A percentile compares a stretch with the other conserved stretches of the same genome.
phyloP scores from a whole-genome alignment of 2,888 invertebrate genomes.

The Stictocephala bisonia region DNA sequence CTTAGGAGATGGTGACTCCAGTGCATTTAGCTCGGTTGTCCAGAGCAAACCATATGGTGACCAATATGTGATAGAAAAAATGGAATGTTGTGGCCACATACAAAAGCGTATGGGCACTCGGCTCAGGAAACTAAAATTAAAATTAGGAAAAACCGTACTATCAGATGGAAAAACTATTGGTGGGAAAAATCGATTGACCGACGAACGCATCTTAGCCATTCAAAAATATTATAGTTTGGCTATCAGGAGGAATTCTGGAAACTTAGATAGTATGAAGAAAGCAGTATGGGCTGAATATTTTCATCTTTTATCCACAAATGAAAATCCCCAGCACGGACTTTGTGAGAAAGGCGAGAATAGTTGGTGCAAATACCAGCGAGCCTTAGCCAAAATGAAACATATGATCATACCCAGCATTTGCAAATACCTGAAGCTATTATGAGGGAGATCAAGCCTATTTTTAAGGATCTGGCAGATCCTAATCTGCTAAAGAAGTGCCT shows the following conservation, averaged over 20 bases:
- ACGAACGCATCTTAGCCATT: not conserved
- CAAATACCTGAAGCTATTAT: slow-evolving; percentile 5
- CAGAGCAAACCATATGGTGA: slow-evolving; percentile 3
- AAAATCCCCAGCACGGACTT: not conserved
- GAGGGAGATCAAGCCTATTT: not conserved
- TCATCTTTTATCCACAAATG: slow-evolving; percentile 7
- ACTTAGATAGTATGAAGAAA: slow-evolving; percentile 1
- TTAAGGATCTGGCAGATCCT: not conserved
- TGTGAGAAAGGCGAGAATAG: not conserved
- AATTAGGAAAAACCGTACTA: not conserved
- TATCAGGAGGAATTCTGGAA: slow-evolving; percentile 6
- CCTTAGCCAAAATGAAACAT: not conserved
- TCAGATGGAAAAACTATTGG: slow-evolving; percentile 24
- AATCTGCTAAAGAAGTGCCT: slow-evolving; percentile 1
- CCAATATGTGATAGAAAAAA: slow-evolving; percentile 13
- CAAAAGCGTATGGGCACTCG: slow-evolving; percentile 15
- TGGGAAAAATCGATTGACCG: slow-evolving; percentile 18
- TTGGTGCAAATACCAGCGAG: slow-evolving; percentile 29
- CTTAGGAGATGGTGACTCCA: slow-evolving; percentile 15
- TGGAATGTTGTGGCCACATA: slow-evolving; percentile 14
- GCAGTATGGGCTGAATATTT: slow-evolving; percentile 26
- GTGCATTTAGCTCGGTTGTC: not conserved
- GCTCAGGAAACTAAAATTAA: not conserved
- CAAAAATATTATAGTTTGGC: slow-evolving; percentile 33
- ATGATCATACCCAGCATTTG: not conserved